phyloP scores from a whole-genome alignment of 2,888 invertebrate genomes.

The Drosophila kambysellisi region DNA sequence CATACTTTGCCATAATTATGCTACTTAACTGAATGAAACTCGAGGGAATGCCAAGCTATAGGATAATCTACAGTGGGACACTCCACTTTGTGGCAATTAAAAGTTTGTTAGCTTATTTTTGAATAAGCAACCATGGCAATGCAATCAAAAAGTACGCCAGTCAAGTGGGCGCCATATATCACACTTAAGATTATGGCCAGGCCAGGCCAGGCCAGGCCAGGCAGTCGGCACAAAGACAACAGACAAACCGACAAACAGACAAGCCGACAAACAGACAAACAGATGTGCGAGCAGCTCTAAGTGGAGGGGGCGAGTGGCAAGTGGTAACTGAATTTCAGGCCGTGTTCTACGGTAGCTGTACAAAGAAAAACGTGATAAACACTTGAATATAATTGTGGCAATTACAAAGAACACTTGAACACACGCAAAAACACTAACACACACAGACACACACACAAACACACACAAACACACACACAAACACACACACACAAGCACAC shows the following conservation, averaged over 20 bases:
- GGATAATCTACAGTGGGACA: constrained; percentile 8
- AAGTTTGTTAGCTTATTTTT: constrained; percentile 44
- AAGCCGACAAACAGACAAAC: constrained; percentile 16
- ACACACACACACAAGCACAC: constrained; percentile 1
- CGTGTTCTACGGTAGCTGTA: constrained; percentile 3
- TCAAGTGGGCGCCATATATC: constrained; percentile 50
- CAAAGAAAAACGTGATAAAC: constrained; percentile 43
- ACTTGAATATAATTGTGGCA: constrained; percentile 70
- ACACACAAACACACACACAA: constrained; percentile 7
- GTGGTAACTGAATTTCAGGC: constrained; percentile 17
- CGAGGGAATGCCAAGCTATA: neutral
- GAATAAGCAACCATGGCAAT: constrained; percentile 40
- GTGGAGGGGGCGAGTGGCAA: constrained; percentile 1
- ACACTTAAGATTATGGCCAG: constrained; percentile 51
- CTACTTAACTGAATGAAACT: neutral
- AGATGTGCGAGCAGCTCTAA: constrained; percentile 16
- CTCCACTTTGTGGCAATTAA: constrained; percentile 35
- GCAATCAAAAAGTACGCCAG: constrained; percentile 47
- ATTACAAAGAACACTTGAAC: constrained; percentile 54
- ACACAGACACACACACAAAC: constrained; percentile 3
- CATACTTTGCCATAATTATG: neutral
- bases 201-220: constrained; percentile 2
- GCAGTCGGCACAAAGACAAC: constrained; percentile 21
- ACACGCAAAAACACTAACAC: neutral
- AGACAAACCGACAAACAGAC: constrained; percentile 13